Evolutionary conservation across 1,140 invertebrate species (phyloP).

Genomic region (Brachionus manjavacas): DNA sequence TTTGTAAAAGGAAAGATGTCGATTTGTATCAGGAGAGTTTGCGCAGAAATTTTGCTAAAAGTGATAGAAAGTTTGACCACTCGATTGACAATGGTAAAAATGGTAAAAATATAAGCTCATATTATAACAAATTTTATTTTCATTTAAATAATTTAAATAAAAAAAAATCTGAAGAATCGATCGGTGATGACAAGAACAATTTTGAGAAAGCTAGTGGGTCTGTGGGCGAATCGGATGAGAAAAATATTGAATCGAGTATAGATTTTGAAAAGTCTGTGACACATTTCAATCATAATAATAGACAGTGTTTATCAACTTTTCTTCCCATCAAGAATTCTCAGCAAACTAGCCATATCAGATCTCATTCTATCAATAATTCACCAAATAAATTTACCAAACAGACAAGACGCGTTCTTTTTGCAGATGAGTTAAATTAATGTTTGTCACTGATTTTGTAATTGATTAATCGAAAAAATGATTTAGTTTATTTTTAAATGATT

Average conservation of each 20-base stretch:
- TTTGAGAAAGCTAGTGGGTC: background rate
- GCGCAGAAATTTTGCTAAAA: conserved; percentile 9
- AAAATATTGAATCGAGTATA: background rate
- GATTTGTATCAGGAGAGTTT: conserved; percentile 2
- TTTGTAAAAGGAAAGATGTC: background rate
- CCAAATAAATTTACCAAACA: background rate
- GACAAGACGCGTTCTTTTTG: background rate
- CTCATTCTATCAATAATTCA: background rate
- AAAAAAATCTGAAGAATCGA: background rate
- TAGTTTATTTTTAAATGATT: too few relatives aligned
- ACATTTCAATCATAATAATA: background rate
- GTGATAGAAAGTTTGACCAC: background rate
- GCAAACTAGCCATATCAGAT: background rate
- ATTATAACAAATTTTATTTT: background rate
- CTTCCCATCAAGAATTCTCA: background rate
- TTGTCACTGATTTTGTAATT: background rate
- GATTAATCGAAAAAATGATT: too few relatives aligned
- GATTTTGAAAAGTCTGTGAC: background rate
- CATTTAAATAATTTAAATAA: background rate
- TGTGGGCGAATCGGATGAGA: background rate
- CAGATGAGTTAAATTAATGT: background rate
- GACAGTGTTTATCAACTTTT: background rate
- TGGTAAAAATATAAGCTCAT: background rate
- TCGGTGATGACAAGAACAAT: background rate
- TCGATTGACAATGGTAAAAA: background rate